Conservation (phyloP, 2,888 invertebrate genomes). For the Chymomyza caudatula region DNA sequence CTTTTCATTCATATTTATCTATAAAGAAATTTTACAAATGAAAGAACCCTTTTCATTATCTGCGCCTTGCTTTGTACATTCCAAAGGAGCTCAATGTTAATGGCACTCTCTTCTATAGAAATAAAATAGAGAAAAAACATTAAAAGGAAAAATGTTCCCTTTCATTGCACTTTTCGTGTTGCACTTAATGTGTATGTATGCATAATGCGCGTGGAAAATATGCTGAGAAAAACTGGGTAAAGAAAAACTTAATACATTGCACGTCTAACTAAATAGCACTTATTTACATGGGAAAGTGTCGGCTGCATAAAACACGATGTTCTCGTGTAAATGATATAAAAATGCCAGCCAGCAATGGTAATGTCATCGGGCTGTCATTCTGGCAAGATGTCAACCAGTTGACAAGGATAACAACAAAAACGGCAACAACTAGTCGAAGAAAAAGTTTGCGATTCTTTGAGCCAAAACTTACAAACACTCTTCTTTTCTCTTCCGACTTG, state of each 20-base stretch:
- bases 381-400: slow-evolving; percentile 8
- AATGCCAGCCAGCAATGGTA: slow-evolving; percentile 31
- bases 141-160: neutral
- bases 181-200: neutral
- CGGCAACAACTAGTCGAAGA: neutral
- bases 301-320: slow-evolving; percentile 35
- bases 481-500: too few relatives aligned
- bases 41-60: neutral
- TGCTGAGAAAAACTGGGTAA: neutral
- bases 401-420: slow-evolving; percentile 2
- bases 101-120: neutral
- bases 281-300: slow-evolving; percentile 37
- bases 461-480: neutral
- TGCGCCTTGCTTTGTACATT: neutral
- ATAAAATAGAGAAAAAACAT: neutral
- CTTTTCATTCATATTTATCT: neutral
- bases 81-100: neutral
- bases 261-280: neutral
- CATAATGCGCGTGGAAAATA: neutral
- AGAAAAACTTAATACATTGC: neutral
- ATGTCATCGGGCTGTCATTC: slow-evolving; percentile 36
- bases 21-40: neutral
- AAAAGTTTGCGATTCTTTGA: neutral
- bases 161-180: neutral
- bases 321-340: slow-evolving; percentile 58